Conservation (phyloP, 2,797 vertebrate genomes). For the Phyllotis vaccarum region DNA sequence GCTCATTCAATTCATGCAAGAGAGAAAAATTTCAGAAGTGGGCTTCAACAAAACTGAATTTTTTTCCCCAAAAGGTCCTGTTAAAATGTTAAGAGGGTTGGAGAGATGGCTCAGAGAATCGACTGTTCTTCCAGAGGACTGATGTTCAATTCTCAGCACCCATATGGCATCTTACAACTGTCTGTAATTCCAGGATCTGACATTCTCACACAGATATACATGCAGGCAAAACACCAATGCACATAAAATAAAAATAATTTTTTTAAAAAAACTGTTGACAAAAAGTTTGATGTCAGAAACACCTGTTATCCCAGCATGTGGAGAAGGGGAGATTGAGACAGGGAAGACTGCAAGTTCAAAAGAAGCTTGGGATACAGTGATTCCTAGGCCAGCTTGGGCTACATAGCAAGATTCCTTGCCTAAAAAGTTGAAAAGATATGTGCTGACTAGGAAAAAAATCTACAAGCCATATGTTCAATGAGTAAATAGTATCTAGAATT, state of each 20-base stretch:
- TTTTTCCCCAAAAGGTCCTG: neutral
- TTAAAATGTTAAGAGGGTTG: neutral
- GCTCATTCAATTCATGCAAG: constrained; percentile 4
- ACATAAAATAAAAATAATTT: neutral
- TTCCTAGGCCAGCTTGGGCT: neutral
- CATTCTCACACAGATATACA: neutral
- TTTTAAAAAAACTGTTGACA: neutral
- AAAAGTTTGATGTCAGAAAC: neutral
- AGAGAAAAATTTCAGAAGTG: neutral
- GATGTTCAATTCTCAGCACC: neutral
- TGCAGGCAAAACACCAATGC: neutral
- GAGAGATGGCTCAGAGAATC: neutral
- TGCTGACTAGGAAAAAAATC: neutral
- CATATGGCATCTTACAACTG: neutral
- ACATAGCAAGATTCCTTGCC: neutral
- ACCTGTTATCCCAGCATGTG: neutral
- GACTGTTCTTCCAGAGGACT: neutral
- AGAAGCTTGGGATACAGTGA: neutral
- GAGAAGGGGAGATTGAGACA: neutral
- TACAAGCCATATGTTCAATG: neutral
- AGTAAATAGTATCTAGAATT: neutral
- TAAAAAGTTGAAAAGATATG: neutral
- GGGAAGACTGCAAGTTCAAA: neutral
- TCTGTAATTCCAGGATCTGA: neutral
- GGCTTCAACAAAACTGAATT: neutral